A percentile compares a stretch with the other conserved stretches of the same genome.
Conservation (phyloP, 2,888 invertebrate genomes). For the Anthoptus insignis region DNA sequence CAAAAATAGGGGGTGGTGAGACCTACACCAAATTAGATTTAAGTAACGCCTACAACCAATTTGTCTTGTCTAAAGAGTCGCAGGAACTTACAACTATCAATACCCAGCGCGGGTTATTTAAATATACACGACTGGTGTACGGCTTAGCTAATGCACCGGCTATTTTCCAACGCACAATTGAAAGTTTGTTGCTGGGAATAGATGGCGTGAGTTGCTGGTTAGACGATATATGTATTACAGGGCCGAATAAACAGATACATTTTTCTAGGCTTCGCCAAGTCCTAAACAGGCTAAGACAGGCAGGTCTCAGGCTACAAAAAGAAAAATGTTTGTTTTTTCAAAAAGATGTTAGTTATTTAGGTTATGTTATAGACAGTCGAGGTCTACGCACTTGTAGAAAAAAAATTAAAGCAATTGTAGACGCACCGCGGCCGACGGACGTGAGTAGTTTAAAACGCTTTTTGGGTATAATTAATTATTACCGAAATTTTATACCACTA, state of each 20-base stretch:
- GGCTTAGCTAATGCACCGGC: constrained; percentile 44
- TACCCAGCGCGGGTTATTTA: constrained; percentile 42
- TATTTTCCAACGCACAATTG: constrained; percentile 45
- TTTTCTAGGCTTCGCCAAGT: constrained; percentile 24
- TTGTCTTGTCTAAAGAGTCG: constrained; percentile 25
- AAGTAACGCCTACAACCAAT: constrained; percentile 48
- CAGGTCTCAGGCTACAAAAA: constrained; percentile 26
- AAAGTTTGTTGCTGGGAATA: constrained; percentile 38
- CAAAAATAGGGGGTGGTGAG: too few relatives aligned
- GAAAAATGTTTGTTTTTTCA: constrained; percentile 37
- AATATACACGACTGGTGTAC: constrained; percentile 44
- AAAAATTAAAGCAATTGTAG: constrained; percentile 9
- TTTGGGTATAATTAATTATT: constrained; percentile 37
- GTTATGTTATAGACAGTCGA: constrained; percentile 11
- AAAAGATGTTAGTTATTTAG: background rate
- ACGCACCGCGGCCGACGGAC: background rate
- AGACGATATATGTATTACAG: constrained; percentile 41
- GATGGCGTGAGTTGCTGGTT: constrained; percentile 42
- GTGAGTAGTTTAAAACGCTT: constrained; percentile 10
- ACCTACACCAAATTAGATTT: too few relatives aligned
- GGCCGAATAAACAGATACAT: constrained; percentile 28
- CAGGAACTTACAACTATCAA: constrained; percentile 43
- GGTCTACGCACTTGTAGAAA: constrained; percentile 2
- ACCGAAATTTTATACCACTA: constrained; percentile 37
- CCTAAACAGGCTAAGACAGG: constrained; percentile 11